Conservation (phyloP, 2,888 invertebrate genomes). For the Cephalotes varians region DNA sequence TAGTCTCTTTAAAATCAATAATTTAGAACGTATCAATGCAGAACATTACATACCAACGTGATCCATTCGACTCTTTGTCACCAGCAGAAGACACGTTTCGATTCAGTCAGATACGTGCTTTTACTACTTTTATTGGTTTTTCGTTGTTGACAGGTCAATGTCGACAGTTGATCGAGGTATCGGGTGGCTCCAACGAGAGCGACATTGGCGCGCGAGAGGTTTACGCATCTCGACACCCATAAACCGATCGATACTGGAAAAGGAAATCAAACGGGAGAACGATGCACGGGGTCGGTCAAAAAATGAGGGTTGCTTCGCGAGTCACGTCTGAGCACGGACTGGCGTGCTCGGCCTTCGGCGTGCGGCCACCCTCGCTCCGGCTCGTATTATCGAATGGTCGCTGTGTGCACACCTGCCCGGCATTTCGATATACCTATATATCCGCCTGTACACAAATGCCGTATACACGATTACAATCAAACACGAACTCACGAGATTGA, state of each 20-base stretch:
- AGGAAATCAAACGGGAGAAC: constrained; percentile 39
- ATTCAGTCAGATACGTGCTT: background rate
- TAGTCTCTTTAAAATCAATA: background rate
- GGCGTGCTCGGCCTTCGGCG: constrained; percentile 76
- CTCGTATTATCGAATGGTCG: constrained; percentile 67
- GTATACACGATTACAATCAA: background rate
- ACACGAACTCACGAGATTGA: constrained; percentile 18
- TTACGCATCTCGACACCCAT: constrained; percentile 60
- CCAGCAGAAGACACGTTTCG: background rate
- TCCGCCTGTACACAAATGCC: constrained; percentile 42
- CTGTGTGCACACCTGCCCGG: constrained; percentile 67
- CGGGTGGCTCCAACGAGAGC: background rate
- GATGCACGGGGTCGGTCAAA: constrained; percentile 60
- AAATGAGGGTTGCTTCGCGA: constrained; percentile 78
- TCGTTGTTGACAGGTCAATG: constrained; percentile 7
- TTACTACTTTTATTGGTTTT: constrained; percentile 23
- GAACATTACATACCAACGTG: constrained; percentile 2
- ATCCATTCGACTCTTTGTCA: constrained; percentile 24
- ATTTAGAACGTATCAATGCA: background rate
- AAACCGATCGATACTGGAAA: constrained; percentile 17
- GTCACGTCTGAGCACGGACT: constrained; percentile 84
- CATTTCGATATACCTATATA: constrained; percentile 66
- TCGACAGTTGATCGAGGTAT: constrained; percentile 41
- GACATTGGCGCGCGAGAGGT: constrained; percentile 23
- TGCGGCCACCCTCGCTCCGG: constrained; percentile 62